These are phyloP conservation scores for Melitaea cinxia DNA, from an alignment of 1,140 invertebrate genomes.

Conservation along the genomic window DNA sequence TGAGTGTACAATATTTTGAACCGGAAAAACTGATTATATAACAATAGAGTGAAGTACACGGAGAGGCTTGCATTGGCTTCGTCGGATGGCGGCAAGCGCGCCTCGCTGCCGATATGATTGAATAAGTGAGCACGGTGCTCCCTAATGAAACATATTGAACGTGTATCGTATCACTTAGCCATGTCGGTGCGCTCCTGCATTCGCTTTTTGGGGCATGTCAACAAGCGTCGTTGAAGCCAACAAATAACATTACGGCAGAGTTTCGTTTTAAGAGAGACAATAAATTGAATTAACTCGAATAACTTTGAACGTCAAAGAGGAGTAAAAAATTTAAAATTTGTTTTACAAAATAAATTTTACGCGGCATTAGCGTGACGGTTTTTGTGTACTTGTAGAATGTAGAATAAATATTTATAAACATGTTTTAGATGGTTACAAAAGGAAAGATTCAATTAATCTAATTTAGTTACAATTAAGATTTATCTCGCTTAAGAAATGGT, in stretches of 20 bases:
- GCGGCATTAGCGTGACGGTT: constrained; percentile 53
- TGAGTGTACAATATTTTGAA: constrained; percentile 66
- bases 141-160: constrained; percentile 81
- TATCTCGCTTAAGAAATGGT: background rate
- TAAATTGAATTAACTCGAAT: constrained; percentile 75
- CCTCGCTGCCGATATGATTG: constrained; percentile 72
- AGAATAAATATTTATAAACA: constrained; percentile 63
- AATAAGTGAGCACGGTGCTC: constrained; percentile 73
- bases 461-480: constrained; percentile 39
- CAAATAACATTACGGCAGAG: constrained; percentile 74
- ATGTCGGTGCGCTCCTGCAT: constrained; percentile 66
- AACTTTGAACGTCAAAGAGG: constrained; percentile 75
- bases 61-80: constrained; percentile 51
- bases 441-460: constrained; percentile 69
- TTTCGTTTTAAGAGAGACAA: constrained; percentile 78
- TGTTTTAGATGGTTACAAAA: constrained; percentile 53
- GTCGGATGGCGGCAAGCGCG: constrained; percentile 47
- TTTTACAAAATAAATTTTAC: constrained; percentile 73
- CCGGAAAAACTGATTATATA: constrained; percentile 73
- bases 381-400: no score
- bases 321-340: constrained; percentile 65
- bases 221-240: constrained; percentile 73
- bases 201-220: constrained; percentile 69
- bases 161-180: constrained; percentile 79
- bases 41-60: constrained; percentile 58